Evolutionary conservation across 1,140 invertebrate genomes (phyloP), one percentile per base, ranked within the genome.

Genomic region (Dreissena polymorpha): DNA sequence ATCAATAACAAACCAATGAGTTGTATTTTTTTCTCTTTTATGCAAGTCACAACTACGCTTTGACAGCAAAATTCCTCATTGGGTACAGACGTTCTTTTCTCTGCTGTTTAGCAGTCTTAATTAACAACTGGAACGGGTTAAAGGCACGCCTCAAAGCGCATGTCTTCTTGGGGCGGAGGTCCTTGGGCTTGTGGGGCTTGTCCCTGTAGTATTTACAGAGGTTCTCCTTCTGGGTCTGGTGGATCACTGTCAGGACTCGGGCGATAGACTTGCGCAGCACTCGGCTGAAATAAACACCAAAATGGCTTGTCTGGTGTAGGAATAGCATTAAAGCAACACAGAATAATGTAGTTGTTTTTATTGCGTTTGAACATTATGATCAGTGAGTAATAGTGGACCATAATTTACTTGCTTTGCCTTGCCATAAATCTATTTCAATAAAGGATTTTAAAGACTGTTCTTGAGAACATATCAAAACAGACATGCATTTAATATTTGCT

Each of bases 201-300:
- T 96, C 94, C 90, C 97, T 97, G 93, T 98, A 99, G 83, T 98
- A 96, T 90, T 98, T 97, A 68, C 97, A 95, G 86, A 99, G 94
- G 92, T 99, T 99, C 87, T 98, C 97, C 94, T 99, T 99, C 93
- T 99, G 98, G 90, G 98, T 99, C 93, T 99, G 98, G 94, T 99
- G 97, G 95, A 99, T 99, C 87, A 99, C 97, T 94, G 99, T 99
- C 92, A 98, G 96, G n/a, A 99, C 97, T 84, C 98, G 95, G 69
- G 98, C 98, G 91, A 99, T 99, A 51, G 98, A 98, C 94, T 99
- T 99, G 49, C 98, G 95, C 0, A 99, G 98, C 29, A 99, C 97
- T 86, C 97, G 96, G 89, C 97, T 98, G 94, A 87, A 96, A 96
- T 25, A 60, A 73, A 57, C 10, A 21, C 3, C 3, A 60, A 60